Evolutionary conservation across 2,797 vertebrate species (phyloP).

Genomic region (Rhadinocentrus ornatus): DNA sequence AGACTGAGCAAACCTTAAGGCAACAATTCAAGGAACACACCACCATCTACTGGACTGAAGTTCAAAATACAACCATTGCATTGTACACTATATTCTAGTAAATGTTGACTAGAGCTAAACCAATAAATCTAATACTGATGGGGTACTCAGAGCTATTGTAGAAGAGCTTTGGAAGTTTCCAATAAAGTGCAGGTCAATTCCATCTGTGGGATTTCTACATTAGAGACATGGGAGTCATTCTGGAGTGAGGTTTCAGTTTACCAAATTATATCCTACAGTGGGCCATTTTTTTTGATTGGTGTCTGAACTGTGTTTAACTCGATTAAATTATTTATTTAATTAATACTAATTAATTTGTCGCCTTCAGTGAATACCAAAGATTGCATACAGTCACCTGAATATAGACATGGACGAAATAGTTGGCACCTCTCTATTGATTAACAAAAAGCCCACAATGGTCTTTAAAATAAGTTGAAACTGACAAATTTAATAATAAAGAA

Average conservation of each 20-base stretch:
- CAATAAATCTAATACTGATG: neutral
- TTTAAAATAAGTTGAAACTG: too few species aligned
- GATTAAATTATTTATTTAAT: neutral
- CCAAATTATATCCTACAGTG: neutral
- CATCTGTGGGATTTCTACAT: neutral
- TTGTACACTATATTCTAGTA: neutral
- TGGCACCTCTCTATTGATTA: too few species aligned
- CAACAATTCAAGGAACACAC: slow-evolving; percentile 1
- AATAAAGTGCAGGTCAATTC: slow-evolving; percentile 45
- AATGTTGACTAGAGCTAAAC: neutral
- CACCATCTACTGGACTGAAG: slow-evolving; percentile 64
- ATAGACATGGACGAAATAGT: too few species aligned
- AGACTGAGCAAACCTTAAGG: neutral
- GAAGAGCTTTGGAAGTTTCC: slow-evolving; percentile 6
- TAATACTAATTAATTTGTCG: neutral
- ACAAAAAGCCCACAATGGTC: too few species aligned
- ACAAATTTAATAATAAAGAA: too few species aligned
- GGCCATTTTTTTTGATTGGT: neutral
- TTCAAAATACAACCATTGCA: slow-evolving; percentile 16
- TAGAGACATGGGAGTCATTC: neutral
- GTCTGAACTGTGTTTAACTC: neutral
- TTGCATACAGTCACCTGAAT: too few species aligned
- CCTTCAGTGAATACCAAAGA: too few species aligned
- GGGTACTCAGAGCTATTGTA: slow-evolving; percentile 39
- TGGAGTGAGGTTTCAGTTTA: neutral